These are phyloP conservation scores for Vicugna pacos DNA, from an alignment of 2,113 vertebrate species.

Conservation along the genomic window DNA sequence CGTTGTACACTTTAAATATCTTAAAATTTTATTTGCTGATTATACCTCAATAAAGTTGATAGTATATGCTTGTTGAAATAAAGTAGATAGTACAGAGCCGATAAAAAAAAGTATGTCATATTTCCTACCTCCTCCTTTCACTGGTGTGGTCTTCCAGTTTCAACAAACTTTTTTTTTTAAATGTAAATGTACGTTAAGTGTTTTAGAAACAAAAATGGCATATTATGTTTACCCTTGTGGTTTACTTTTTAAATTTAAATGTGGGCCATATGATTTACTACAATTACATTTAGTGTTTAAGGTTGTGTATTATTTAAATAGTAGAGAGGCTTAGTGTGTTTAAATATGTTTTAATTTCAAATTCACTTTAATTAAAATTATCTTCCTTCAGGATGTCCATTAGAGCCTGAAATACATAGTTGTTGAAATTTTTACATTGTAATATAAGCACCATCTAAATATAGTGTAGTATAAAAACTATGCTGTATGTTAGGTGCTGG, in stretches of 20 bases:
- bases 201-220: conserved; percentile 47
- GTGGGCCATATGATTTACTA: neutral
- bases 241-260: conserved; percentile 51
- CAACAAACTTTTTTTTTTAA: conserved; percentile 26
- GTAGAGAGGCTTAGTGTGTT: neutral
- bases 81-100: neutral
- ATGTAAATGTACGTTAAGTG: neutral
- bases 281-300: conserved; percentile 32
- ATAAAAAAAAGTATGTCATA: neutral
- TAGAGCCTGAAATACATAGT: conserved; percentile 7
- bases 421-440: conserved; percentile 53
- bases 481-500: neutral
- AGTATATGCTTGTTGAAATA: conserved; percentile 34
- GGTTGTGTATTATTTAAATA: conserved; percentile 35
- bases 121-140: neutral
- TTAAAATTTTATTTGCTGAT: neutral
- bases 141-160: neutral
- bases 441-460: neutral
- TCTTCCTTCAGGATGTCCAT: neutral
- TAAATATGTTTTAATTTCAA: conserved; percentile 7
- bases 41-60: neutral
- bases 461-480: neutral
- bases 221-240: neutral
- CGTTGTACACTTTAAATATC: neutral
- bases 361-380: conserved; percentile 61